Percentiles rank a stretch among this genome's conserved stretches.
phyloP scores from a whole-genome alignment of 2,888 invertebrate species.

The Dioctria rufipes region DNA sequence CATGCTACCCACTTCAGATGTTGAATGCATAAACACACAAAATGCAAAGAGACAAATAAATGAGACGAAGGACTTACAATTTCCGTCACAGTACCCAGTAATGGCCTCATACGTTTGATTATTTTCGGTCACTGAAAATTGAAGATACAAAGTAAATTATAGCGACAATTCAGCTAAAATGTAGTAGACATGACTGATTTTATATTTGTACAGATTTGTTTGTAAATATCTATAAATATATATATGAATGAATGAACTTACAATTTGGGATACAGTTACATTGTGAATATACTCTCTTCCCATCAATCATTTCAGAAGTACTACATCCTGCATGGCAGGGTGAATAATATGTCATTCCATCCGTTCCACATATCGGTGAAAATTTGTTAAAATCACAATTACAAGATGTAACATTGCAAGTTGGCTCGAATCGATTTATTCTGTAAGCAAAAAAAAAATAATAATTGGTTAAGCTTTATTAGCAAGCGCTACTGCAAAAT shows the following conservation, averaged over 20 bases:
- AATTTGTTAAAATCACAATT: conserved; percentile 84
- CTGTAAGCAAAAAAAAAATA: conserved; percentile 59
- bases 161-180: no score
- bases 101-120: conserved; percentile 73
- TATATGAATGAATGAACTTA: conserved; percentile 56
- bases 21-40: conserved; percentile 93
- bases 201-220: no score
- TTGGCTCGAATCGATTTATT: conserved; percentile 70
- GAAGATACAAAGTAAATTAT: no score
- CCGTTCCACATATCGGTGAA: conserved; percentile 88
- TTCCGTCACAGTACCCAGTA: conserved; percentile 85
- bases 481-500: neutral
- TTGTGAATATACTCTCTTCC: conserved; percentile 74
- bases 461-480: neutral
- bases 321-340: conserved; percentile 92
- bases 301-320: conserved; percentile 74
- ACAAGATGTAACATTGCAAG: conserved; percentile 78
- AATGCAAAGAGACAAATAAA: conserved; percentile 89
- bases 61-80: conserved; percentile 84
- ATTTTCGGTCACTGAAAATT: conserved; percentile 67
- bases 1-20: conserved; percentile 93
- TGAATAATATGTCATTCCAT: conserved; percentile 87
- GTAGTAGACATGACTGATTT: no score
- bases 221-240: no score
- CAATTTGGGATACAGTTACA: conserved; percentile 73